Base-by-base conservation (phyloP, 2,113 vertebrate genomes). In the Scopus umbretta region DNA sequence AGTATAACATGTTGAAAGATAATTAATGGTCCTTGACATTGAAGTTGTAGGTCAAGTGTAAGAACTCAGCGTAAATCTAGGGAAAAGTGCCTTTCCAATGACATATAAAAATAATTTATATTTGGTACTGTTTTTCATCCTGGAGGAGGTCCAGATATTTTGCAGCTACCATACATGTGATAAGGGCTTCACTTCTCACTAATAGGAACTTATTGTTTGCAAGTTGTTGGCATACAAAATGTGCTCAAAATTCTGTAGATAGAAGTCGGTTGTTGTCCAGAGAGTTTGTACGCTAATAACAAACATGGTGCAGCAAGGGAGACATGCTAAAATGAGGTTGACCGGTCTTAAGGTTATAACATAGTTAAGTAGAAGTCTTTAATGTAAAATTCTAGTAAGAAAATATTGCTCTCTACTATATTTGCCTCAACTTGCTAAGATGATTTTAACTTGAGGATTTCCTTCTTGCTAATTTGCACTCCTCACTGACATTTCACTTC, bases 11-110 rank as follows among this genome's bases (percentile, higher is more conserved):
- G 21, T 91, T 94, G 75, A 71, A 92, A 88, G 38, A 58, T 86
- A 90, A 95, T 95, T 74, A 78, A 80, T 38, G 56, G 59, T 73
- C 66, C 82, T 94, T 96, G 86, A 91, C 49, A 56, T 29, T 61
- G 71, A 93, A 92, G 80, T 86, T 93, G 49, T 81, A 84, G 92
- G 86, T 90, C 92, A 91, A 86, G 40, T 74, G 34, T 78, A 80
- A 92, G 65, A 84, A 86, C 13, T 67, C 76, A 62, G 36, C 1
- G 5, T 36, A 85, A 56, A 83, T 88, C 40, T 63, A 66, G 29
- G n/a, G 17, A 68, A 83, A 92, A 73, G 19, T 53, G 55, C 34
- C 53, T 92, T 96, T 50, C 36, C 40, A 66, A 32, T 62, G 63
- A 62, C 74, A 62, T 82, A 66, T 11, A 56, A 82, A 92, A 87